Conservation (phyloP, 92 coral and sea anemone species). For the Metridium senile region DNA sequence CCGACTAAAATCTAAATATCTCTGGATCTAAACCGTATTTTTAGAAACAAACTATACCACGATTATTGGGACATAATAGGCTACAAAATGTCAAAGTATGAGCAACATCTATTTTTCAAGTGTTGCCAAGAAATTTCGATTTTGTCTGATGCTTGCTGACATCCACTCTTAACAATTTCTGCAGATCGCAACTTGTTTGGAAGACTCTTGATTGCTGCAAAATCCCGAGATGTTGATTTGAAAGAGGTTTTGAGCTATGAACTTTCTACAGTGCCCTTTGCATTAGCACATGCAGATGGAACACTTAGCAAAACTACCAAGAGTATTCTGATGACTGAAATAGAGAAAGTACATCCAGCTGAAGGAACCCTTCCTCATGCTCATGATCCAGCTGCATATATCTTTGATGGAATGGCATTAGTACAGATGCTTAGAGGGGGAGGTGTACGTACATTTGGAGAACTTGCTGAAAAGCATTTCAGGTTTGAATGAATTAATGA, state of each 20-base stretch:
- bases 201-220: conserved; percentile 53
- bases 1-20: no score
- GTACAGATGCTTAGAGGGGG: conserved; percentile 49
- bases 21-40: no score
- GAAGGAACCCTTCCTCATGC: conserved; percentile 31
- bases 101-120: no score
- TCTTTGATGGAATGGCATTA: conserved; percentile 56
- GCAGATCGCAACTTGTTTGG: conserved; percentile 56
- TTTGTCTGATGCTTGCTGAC: no score
- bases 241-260: conserved; percentile 50
- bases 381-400: conserved; percentile 18
- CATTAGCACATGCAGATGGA: conserved; percentile 64
- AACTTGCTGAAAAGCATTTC: conserved; percentile 30
- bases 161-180: conserved; percentile 47
- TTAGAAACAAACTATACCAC: no score
- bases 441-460: conserved; percentile 50
- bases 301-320: conserved; percentile 42
- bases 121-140: no score
- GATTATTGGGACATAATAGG: no score
- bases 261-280: conserved; percentile 52
- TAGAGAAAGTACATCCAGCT: conserved; percentile 24
- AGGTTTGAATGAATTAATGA: no score
- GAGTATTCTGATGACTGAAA: conserved; percentile 34
- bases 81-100: no score
- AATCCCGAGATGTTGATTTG: conserved; percentile 43